These are phyloP conservation scores for Australoheros scitulus DNA, from an alignment of 2,113 vertebrate genomes.

Conservation along the genomic window DNA sequence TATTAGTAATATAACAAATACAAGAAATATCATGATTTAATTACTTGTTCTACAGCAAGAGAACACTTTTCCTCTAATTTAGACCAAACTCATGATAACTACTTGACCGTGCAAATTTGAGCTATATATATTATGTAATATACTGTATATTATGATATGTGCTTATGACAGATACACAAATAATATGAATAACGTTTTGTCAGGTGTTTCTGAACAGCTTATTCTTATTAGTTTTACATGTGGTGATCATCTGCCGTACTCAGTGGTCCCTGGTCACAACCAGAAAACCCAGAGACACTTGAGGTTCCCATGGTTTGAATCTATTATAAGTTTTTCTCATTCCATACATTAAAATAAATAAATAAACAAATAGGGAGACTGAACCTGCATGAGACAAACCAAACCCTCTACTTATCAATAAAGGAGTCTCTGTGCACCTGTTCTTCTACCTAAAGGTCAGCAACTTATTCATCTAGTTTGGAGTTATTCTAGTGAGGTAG, in stretches of 20 bases:
- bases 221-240: background rate
- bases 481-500: background rate
- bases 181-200: background rate
- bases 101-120: background rate
- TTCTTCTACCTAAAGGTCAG: too few species aligned
- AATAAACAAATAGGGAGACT: background rate
- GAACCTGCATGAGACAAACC: background rate
- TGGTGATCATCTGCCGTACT: background rate
- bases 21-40: background rate
- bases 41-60: background rate
- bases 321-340: background rate
- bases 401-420: background rate
- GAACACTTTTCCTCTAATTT: conserved; percentile 23
- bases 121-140: background rate
- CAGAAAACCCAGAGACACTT: background rate
- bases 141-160: background rate
- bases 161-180: background rate
- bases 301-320: background rate
- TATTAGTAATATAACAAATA: background rate
- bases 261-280: background rate
- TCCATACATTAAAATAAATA: background rate
- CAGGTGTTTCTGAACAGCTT: background rate
- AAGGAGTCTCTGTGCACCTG: background rate
- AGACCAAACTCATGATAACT: conserved; percentile 4
- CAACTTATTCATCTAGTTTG: background rate